A percentile compares a stretch with the other conserved stretches of the same genome.
These are phyloP conservation scores for Drosophila pruinosa DNA, from an alignment of 1,140 invertebrate genomes.

Conservation along the genomic window DNA sequence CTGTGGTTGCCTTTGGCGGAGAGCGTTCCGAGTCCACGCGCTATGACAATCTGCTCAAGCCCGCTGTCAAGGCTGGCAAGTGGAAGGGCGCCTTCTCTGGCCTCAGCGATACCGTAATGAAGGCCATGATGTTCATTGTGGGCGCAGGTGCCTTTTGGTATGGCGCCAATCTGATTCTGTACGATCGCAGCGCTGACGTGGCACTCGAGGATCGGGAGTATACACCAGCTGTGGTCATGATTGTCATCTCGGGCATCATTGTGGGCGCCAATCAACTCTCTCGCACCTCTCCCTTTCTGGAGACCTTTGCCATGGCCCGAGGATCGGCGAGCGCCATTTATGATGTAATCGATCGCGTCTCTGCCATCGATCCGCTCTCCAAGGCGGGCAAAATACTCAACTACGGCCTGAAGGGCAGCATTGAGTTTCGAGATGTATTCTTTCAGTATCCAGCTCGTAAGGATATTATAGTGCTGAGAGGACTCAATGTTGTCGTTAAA, in stretches of 20 bases:
- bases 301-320: slow-evolving; percentile 88
- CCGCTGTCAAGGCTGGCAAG: slow-evolving; percentile 85
- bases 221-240: slow-evolving; percentile 88
- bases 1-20: slow-evolving; percentile 92
- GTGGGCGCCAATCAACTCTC: slow-evolving; percentile 91
- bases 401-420: slow-evolving; percentile 85
- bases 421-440: slow-evolving; percentile 89
- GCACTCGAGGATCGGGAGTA: slow-evolving; percentile 84
- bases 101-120: slow-evolving; percentile 89
- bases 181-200: slow-evolving; percentile 70
- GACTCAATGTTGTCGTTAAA: slow-evolving; percentile 85
- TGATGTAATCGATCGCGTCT: slow-evolving; percentile 88
- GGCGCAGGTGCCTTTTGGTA: slow-evolving; percentile 94
- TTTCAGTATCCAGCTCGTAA: slow-evolving; percentile 92
- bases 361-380: slow-evolving; percentile 88
- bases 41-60: slow-evolving; percentile 85
- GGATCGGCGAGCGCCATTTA: slow-evolving; percentile 92
- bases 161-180: slow-evolving; percentile 88
- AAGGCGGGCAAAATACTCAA: slow-evolving; percentile 86
- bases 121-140: slow-evolving; percentile 91
- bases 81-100: slow-evolving; percentile 89
- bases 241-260: slow-evolving; percentile 91
- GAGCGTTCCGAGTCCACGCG: slow-evolving; percentile 88
- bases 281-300: slow-evolving; percentile 89
- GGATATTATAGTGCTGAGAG: slow-evolving; percentile 87